Evolutionary conservation across 2,113 vertebrate genomes (phyloP).

Genomic region (Petrocephalus microphthalmus): DNA sequence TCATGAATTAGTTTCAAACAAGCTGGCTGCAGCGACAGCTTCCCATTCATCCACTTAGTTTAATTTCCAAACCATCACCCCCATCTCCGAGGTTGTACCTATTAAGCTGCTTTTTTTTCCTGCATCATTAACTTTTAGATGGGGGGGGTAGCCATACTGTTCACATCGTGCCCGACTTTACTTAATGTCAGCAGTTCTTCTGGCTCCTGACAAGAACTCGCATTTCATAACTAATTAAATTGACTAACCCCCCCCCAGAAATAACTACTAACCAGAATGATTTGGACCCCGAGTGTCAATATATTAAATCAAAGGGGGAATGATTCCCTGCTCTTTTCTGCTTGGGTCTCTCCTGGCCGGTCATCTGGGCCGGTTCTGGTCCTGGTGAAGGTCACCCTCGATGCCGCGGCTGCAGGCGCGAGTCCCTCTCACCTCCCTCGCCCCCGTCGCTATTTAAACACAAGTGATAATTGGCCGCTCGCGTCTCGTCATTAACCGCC

Average conservation of each 20-base stretch:
- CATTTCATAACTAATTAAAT: slow-evolving; percentile 99
- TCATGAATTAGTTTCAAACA: slow-evolving; percentile 72
- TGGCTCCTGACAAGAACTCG: slow-evolving; percentile 89
- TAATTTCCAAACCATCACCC: slow-evolving; percentile 79
- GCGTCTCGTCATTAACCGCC: slow-evolving; percentile 59
- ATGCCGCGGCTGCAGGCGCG: not conserved
- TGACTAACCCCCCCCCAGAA: slow-evolving; percentile 75
- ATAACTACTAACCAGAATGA: slow-evolving; percentile 97
- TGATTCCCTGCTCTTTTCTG: slow-evolving; percentile 97
- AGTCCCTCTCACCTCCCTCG: slow-evolving; percentile 36
- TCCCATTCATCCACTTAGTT: slow-evolving; percentile 76
- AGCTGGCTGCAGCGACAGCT: slow-evolving; percentile 69
- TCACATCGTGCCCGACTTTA: slow-evolving; percentile 85
- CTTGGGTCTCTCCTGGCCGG: not conserved
- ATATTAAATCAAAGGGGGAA: slow-evolving; percentile 99
- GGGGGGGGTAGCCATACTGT: slow-evolving; percentile 91
- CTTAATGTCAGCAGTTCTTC: slow-evolving; percentile 97
- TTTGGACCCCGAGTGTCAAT: slow-evolving; percentile 96
- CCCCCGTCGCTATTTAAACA: slow-evolving; percentile 57
- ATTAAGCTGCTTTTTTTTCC: slow-evolving; percentile 90
- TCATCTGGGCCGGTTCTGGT: not conserved
- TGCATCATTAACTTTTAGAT: slow-evolving; percentile 98
- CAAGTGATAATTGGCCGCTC: slow-evolving; percentile 62
- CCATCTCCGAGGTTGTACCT: slow-evolving; percentile 79
- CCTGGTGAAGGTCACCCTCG: not conserved